phyloP scores from a whole-genome alignment of 2,113 vertebrate genomes.

The Ia io region DNA sequence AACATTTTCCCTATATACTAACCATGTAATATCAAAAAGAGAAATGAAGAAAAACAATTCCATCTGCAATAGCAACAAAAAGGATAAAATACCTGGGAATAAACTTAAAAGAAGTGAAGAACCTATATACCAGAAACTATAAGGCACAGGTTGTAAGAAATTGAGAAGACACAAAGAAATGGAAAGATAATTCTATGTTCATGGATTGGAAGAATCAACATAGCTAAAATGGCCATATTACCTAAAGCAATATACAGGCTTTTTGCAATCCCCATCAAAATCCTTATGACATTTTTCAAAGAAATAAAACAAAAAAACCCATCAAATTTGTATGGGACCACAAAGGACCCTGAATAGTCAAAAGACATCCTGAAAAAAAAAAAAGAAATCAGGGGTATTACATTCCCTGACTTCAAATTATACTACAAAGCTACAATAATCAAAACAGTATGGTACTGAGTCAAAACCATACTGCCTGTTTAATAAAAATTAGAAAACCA shows the following conservation, averaged over 20 bases:
- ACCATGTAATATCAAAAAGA: background rate
- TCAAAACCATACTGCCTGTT: background rate
- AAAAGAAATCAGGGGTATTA: background rate
- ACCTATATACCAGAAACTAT: background rate
- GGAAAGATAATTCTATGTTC: background rate
- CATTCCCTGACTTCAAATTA: background rate
- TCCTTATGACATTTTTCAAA: background rate
- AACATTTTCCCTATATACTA: background rate
- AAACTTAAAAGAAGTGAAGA: background rate
- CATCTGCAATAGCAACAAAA: background rate
- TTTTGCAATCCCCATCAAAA: background rate
- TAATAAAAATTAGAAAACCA: background rate
- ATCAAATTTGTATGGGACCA: background rate
- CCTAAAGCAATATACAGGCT: background rate
- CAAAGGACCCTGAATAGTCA: background rate
- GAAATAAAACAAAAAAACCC: background rate
- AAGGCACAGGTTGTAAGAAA: background rate
- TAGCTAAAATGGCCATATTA: background rate
- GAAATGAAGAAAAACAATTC: background rate
- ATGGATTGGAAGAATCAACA: background rate
- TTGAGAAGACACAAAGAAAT: background rate
- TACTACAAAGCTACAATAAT: background rate
- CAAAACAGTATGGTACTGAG: background rate
- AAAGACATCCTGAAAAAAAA: background rate
- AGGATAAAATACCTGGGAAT: background rate